phyloP scores from a whole-genome alignment of 2,888 invertebrate species.

The Diaphora mendica region DNA sequence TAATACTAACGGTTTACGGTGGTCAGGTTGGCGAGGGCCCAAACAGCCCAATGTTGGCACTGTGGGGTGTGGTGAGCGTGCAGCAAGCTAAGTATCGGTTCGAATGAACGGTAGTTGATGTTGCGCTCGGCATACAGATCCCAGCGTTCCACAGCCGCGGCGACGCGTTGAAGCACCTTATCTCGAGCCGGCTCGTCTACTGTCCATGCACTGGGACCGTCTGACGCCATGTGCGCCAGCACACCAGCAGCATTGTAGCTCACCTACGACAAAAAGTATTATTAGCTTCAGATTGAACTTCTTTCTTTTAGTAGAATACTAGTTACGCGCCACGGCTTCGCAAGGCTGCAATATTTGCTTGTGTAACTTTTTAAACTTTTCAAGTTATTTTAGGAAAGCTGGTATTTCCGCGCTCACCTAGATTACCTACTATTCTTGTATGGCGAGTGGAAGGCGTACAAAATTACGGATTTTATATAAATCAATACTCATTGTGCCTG shows the following conservation, averaged over 20 bases:
- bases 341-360: too few species aligned
- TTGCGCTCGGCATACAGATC: constrained; percentile 94
- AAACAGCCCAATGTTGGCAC: constrained; percentile 98
- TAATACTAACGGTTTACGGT: constrained; percentile 94
- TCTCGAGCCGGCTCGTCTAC: constrained; percentile 90
- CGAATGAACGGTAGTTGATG: constrained; percentile 97
- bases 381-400: too few species aligned
- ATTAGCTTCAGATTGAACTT: not conserved
- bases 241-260: constrained; percentile 99
- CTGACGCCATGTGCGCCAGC: constrained; percentile 97
- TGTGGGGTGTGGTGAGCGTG: constrained; percentile 94
- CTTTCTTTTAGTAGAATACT: too few species aligned
- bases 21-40: constrained; percentile 98
- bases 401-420: too few species aligned
- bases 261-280: constrained; percentile 75
- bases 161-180: constrained; percentile 91
- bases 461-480: too few species aligned
- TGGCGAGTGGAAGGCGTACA: too few species aligned
- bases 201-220: constrained; percentile 94
- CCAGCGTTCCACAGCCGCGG: constrained; percentile 95
- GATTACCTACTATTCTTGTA: too few species aligned
- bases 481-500: too few species aligned
- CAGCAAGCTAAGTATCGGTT: constrained; percentile 95
- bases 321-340: too few species aligned
- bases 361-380: too few species aligned